Conservation (phyloP, 2,113 vertebrate genomes). For the Rhinoderma darwinii region DNA sequence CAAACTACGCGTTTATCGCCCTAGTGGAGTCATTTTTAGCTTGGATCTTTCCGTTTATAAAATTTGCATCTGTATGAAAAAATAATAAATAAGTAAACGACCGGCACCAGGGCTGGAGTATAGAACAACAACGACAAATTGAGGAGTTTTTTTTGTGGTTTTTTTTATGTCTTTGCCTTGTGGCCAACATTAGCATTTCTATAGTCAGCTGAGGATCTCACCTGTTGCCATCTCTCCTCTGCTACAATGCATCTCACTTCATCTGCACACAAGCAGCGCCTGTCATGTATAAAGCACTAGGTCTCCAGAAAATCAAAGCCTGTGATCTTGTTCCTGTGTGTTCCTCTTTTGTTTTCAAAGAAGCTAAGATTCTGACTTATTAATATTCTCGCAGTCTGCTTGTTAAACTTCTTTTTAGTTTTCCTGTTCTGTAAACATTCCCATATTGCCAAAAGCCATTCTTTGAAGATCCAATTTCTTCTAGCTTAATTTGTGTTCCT, state of each 20-base stretch:
- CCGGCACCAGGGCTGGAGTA: neutral
- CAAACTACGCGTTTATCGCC: neutral
- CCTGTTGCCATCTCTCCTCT: conserved; percentile 40
- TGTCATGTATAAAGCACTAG: conserved; percentile 22
- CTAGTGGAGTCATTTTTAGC: neutral
- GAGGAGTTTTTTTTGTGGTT: neutral
- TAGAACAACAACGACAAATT: neutral
- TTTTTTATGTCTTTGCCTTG: neutral
- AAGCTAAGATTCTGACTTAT: conserved; percentile 22
- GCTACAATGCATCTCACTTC: conserved; percentile 5
- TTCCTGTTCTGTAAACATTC: conserved; percentile 28
- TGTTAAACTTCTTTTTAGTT: conserved; percentile 33
- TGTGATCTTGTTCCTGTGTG: conserved; percentile 47
- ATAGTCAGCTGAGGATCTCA: conserved; percentile 6
- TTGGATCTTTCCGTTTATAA: neutral
- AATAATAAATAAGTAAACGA: too few species aligned
- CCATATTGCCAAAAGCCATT: conserved; percentile 20
- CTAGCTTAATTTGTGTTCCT: neutral
- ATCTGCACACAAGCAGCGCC: conserved; percentile 27
- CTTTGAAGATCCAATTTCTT: conserved; percentile 21
- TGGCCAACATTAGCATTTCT: neutral
- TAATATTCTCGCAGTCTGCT: conserved; percentile 55
- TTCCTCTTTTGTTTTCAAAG: conserved; percentile 40
- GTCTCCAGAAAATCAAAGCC: conserved; percentile 43
- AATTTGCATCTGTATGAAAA: neutral